Evolutionary conservation across 2,888 invertebrate genomes (phyloP).

Genomic region (Melieria crassipennis): DNA sequence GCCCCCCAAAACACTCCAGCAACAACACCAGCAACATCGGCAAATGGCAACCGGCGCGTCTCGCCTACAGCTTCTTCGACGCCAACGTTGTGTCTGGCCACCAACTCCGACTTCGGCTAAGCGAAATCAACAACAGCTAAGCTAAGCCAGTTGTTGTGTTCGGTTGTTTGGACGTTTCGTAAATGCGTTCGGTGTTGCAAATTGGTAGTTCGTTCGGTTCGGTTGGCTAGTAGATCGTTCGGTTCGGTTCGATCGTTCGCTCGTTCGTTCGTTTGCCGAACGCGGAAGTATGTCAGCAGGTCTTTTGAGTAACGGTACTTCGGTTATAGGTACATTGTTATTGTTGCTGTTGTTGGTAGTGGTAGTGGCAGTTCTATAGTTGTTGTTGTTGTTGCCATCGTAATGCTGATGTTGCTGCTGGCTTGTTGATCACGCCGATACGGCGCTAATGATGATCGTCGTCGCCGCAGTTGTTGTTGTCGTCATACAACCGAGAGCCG

Average conservation of each 20-base stretch:
- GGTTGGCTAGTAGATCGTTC: constrained; percentile 6
- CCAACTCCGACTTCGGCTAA: not conserved
- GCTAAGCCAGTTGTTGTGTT: no score
- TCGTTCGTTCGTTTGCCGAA: constrained; percentile 48
- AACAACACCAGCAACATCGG: not conserved
- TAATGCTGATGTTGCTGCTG: constrained; percentile 7
- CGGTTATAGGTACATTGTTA: constrained; percentile 42
- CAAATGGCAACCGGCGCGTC: constrained; percentile 22
- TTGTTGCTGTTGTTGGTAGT: constrained; percentile 9
- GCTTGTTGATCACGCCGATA: constrained; percentile 10
- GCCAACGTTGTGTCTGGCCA: not conserved
- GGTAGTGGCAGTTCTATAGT: constrained; percentile 27
- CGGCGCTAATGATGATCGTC: not conserved
- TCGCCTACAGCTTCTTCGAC: constrained; percentile 6
- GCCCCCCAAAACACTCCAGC: not conserved
- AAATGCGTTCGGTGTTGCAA: not conserved
- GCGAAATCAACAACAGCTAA: not conserved
- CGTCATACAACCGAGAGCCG: not conserved
- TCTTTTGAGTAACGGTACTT: constrained; percentile 66
- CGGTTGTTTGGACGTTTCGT: no score
- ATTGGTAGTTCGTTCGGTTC: constrained; percentile 17
- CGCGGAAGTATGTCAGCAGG: constrained; percentile 68
- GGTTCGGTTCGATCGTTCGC: constrained; percentile 31
- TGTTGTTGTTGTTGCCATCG: constrained; percentile 27
- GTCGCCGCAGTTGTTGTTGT: constrained; percentile 21